Evolutionary conservation across 1,140 invertebrate species (phyloP).

Genomic region (Cepaea nemoralis): DNA sequence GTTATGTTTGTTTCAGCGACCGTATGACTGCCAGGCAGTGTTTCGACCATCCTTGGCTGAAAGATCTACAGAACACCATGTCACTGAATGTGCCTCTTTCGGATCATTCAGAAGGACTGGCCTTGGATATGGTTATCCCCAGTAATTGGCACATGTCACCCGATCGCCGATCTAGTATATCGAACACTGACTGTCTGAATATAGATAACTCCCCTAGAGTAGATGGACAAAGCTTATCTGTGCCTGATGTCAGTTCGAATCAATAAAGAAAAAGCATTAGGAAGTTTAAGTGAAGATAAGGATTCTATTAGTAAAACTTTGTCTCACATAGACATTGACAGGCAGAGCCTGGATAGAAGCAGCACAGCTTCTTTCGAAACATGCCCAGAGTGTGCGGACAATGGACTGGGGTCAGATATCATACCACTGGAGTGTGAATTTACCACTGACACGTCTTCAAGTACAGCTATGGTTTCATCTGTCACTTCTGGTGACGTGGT

Average conservation of each 20-base stretch:
- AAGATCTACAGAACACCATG: slow-evolving; percentile 36
- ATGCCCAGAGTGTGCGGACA: slow-evolving; percentile 16
- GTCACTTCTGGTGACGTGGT: background rate
- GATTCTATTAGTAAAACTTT: slow-evolving; percentile 34
- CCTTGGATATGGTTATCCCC: slow-evolving; percentile 42
- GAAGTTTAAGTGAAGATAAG: slow-evolving; percentile 35
- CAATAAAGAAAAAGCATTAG: background rate
- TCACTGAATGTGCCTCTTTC: slow-evolving; percentile 37
- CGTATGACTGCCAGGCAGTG: slow-evolving; percentile 78
- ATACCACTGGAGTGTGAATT: background rate
- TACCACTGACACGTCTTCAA: background rate
- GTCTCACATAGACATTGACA: slow-evolving; percentile 37
- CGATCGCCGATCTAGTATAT: slow-evolving; percentile 35
- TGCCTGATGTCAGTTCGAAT: background rate
- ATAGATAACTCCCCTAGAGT: background rate
- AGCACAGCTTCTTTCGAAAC: slow-evolving; percentile 33
- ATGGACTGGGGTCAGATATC: background rate
- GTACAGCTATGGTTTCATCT: background rate
- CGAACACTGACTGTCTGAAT: background rate
- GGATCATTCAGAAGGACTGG: slow-evolving; percentile 42
- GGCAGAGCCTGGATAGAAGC: slow-evolving; percentile 22
- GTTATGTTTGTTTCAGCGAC: slow-evolving; percentile 75
- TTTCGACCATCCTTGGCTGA: slow-evolving; percentile 77
- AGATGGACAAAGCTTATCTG: background rate
- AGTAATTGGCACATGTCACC: slow-evolving; percentile 46